Conservation (phyloP, 2,888 invertebrate species). For the Bimastos eiseni region DNA sequence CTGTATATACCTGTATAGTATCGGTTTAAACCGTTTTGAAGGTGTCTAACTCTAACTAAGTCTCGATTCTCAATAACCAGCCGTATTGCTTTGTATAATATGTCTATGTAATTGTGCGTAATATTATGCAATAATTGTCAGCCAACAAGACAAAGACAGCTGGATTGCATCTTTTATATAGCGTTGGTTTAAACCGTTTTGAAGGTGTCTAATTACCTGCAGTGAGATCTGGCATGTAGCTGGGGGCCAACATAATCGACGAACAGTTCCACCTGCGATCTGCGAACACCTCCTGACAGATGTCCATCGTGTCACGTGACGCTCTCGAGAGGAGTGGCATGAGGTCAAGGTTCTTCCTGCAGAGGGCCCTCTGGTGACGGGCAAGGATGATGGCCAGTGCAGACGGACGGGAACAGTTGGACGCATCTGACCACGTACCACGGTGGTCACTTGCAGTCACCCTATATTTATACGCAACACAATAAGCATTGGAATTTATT, state of each 20-base stretch:
- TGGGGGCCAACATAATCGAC: conserved; percentile 74
- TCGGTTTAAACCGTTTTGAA: too few relatives aligned
- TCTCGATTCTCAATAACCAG: too few relatives aligned
- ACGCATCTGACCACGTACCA: neutral
- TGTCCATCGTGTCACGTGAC: conserved; percentile 69
- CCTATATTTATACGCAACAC: neutral
- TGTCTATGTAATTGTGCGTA: too few relatives aligned
- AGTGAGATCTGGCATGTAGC: conserved; percentile 75
- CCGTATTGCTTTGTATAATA: too few relatives aligned
- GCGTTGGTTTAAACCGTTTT: too few relatives aligned
- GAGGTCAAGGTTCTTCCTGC: conserved; percentile 54
- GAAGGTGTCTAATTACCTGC: conserved; percentile 67
- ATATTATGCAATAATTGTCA: too few relatives aligned
- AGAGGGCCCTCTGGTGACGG: conserved; percentile 50
- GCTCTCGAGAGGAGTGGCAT: conserved; percentile 78
- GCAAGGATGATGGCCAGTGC: neutral
- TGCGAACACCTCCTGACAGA: conserved; percentile 73
- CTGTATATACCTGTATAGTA: too few relatives aligned
- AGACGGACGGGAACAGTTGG: neutral
- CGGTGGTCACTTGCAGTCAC: neutral
- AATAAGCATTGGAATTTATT: neutral
- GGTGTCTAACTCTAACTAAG: too few relatives aligned
- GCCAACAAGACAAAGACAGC: too few relatives aligned
- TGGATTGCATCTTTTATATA: too few relatives aligned
- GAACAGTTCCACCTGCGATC: conserved; percentile 84